Evolutionary conservation across 2,113 vertebrate species (phyloP).

Genomic region (Formicarius rufipectus): DNA sequence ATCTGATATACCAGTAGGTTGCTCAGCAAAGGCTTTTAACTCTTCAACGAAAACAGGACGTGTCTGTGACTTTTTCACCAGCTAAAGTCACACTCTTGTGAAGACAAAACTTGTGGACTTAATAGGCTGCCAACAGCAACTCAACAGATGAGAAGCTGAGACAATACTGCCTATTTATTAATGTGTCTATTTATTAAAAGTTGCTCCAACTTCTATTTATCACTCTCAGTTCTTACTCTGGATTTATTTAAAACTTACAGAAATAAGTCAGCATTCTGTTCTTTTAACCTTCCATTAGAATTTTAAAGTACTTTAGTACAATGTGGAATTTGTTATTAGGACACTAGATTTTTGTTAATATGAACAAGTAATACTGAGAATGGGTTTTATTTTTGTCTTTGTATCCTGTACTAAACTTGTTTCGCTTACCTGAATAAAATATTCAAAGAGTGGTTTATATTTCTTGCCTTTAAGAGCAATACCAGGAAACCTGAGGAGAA

Average conservation of each 20-base stretch:
- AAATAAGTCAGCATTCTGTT: background rate
- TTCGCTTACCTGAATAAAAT: constrained; percentile 87
- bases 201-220: background rate
- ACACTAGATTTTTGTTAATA: background rate
- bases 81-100: background rate
- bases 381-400: background rate
- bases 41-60: background rate
- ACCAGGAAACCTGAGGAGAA: constrained; percentile 87
- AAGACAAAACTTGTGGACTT: background rate
- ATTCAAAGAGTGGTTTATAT: constrained; percentile 92
- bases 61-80: background rate
- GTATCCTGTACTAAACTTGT: background rate
- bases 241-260: background rate
- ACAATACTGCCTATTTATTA: background rate
- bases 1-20: background rate
- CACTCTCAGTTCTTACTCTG: background rate
- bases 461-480: constrained; percentile 88
- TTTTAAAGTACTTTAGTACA: background rate
- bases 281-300: background rate
- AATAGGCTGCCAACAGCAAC: background rate
- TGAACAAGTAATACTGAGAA: background rate
- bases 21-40: background rate
- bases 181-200: too few relatives aligned
- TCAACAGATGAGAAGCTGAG: background rate
- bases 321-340: background rate